These are phyloP conservation scores for Argyresthia albistria DNA, from an alignment of 2,888 invertebrate genomes.

Conservation along the genomic window DNA sequence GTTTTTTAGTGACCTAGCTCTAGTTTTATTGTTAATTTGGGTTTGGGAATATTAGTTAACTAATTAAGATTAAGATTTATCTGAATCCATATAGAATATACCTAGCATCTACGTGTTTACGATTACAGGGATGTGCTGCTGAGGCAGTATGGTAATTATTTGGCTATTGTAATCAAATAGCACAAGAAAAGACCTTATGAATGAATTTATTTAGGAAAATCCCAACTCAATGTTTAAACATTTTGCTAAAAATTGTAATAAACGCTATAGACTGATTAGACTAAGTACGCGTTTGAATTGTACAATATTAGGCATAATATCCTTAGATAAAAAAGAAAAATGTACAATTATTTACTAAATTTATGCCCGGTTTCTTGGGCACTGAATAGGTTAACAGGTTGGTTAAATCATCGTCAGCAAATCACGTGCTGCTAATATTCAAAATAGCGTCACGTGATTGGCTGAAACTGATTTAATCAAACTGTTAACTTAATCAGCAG, in stretches of 20 bases:
- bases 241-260: conserved; percentile 61
- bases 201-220: conserved; percentile 49
- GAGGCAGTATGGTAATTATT: conserved; percentile 44
- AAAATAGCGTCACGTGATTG: too few relatives aligned
- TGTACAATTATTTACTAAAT: conserved; percentile 63
- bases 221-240: conserved; percentile 29
- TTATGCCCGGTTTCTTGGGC: too few relatives aligned
- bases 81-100: conserved; percentile 61
- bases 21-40: conserved; percentile 69
- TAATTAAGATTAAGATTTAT: conserved; percentile 64
- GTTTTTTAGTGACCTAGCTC: conserved; percentile 54
- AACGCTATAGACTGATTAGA: conserved; percentile 73
- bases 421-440: too few relatives aligned
- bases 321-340: conserved; percentile 49
- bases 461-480: too few relatives aligned
- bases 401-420: too few relatives aligned
- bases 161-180: conserved; percentile 25
- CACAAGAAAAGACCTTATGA: conserved; percentile 20
- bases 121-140: conserved; percentile 70
- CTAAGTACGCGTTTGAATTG: conserved; percentile 62
- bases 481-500: too few relatives aligned
- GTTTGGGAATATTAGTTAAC: conserved; percentile 68
- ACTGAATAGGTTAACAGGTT: too few relatives aligned
- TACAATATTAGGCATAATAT: conserved; percentile 69
- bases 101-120: conserved; percentile 52